Percentiles rank a stretch among this genome's conserved stretches.
Conservation (phyloP, 2,888 invertebrate species). For the Thymelicus lineola region DNA sequence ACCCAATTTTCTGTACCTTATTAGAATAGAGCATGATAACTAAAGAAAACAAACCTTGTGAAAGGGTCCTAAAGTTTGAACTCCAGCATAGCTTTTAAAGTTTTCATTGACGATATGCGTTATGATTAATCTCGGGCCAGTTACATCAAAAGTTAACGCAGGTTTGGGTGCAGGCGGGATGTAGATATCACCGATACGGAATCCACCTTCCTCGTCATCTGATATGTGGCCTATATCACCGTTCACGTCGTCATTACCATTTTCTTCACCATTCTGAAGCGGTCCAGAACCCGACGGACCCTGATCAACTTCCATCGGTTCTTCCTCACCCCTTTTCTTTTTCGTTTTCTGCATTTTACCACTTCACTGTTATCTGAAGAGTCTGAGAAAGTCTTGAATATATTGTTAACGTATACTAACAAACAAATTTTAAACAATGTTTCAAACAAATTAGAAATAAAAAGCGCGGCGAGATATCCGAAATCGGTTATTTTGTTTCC, state of each 20-base stretch:
- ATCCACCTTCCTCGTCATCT: slow-evolving; percentile 89
- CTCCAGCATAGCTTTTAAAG: slow-evolving; percentile 98
- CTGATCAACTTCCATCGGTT: slow-evolving; percentile 75
- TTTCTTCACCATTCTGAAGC: slow-evolving; percentile 45
- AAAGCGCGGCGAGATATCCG: too few relatives aligned
- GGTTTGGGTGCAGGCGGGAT: slow-evolving; percentile 92
- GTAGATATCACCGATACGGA: slow-evolving; percentile 92
- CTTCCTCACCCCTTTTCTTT: slow-evolving; percentile 60
- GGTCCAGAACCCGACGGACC: slow-evolving; percentile 42
- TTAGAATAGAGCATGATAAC: too few relatives aligned
- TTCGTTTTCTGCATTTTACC: slow-evolving; percentile 61
- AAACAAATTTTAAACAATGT: too few relatives aligned
- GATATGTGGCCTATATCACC: slow-evolving; percentile 75
- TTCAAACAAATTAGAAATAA: too few relatives aligned
- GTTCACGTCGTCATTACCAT: slow-evolving; percentile 46
- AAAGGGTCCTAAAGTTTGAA: slow-evolving; percentile 95
- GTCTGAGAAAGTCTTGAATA: background rate
- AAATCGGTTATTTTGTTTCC: too few relatives aligned
- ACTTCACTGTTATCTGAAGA: background rate
- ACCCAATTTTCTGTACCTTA: too few relatives aligned
- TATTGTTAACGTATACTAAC: background rate
- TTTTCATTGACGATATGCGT: slow-evolving; percentile 95
- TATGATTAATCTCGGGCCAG: slow-evolving; percentile 95
- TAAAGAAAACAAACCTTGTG: slow-evolving; percentile 89
- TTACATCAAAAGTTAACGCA: slow-evolving; percentile 88